A percentile compares a stretch with the other conserved stretches of the same genome.
Conservation (phyloP, 2,888 invertebrate species). For the Cremastinae sp. region DNA sequence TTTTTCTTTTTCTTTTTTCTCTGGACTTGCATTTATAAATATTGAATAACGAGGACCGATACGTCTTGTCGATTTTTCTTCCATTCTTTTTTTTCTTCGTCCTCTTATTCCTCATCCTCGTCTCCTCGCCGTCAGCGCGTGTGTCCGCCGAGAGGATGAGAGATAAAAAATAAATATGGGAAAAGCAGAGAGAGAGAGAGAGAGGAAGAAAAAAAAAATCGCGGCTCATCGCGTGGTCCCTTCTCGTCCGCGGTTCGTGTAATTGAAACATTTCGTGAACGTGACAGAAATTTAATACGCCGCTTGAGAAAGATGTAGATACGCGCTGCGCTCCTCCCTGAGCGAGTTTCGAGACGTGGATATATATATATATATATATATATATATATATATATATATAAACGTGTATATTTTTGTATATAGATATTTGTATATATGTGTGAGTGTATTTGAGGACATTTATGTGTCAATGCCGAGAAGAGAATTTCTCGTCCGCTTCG, state of each 20-base stretch:
- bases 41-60: slow-evolving; percentile 44
- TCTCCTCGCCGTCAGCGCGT: no score
- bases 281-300: slow-evolving; percentile 60
- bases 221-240: slow-evolving; percentile 25
- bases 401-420: slow-evolving; percentile 1
- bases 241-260: slow-evolving; percentile 39
- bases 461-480: slow-evolving; percentile 15
- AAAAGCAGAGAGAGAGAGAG: slow-evolving; percentile 3
- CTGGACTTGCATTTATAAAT: slow-evolving; percentile 25
- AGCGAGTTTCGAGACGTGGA: no score
- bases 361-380: slow-evolving; percentile 5
- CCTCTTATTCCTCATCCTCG: no score
- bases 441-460: slow-evolving; percentile 9
- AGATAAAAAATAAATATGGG: slow-evolving; percentile 11
- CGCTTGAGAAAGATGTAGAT: slow-evolving; percentile 43
- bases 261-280: slow-evolving; percentile 60
- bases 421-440: slow-evolving; percentile 16
- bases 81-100: no score
- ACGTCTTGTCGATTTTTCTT: slow-evolving; percentile 28
- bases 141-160: no score
- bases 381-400: neutral
- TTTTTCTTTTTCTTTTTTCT: slow-evolving; percentile 7
- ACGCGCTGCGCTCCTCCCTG: no score
- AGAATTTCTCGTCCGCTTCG: slow-evolving; percentile 46
- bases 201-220: neutral